Conservation (phyloP, 2,888 invertebrate species). For the Chalcis sispes region DNA sequence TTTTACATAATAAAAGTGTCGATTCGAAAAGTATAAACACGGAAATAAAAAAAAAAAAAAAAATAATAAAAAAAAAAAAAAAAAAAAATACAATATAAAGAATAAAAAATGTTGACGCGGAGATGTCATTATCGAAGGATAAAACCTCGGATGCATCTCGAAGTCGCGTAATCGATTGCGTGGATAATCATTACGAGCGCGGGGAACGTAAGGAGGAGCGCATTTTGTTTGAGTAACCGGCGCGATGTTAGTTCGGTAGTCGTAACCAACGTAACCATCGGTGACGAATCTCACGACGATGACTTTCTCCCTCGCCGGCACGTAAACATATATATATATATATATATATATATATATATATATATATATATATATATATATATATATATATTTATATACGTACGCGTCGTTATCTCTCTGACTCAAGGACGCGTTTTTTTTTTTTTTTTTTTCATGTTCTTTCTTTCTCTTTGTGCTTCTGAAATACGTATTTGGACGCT, state of each 20-base stretch:
- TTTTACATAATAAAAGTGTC: too few species aligned
- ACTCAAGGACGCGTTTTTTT: slow-evolving; percentile 33
- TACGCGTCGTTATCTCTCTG: slow-evolving; percentile 13
- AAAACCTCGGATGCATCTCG: background rate
- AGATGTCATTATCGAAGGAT: background rate
- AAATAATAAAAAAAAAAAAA: too few species aligned
- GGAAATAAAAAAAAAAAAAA: too few species aligned
- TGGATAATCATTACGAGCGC: slow-evolving; percentile 22
- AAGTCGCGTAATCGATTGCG: slow-evolving; percentile 41
- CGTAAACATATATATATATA: background rate
- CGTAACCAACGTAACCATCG: background rate
- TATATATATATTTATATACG: too few species aligned
- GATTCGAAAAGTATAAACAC: too few species aligned
- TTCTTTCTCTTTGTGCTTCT: background rate
- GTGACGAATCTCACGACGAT: background rate
- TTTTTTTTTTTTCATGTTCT: background rate
- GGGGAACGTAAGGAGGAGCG: background rate
- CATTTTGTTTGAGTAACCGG: background rate
- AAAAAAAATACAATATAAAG: too few species aligned
- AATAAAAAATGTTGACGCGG: background rate
- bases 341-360: background rate
- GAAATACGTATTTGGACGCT: background rate
- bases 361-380: background rate
- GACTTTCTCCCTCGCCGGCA: slow-evolving; percentile 25
- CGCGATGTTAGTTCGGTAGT: too few species aligned